Percentiles rank a stretch among this genome's conserved stretches.
phyloP scores from a whole-genome alignment of 2,888 invertebrate genomes.

The Hoplodrina ambigua region DNA sequence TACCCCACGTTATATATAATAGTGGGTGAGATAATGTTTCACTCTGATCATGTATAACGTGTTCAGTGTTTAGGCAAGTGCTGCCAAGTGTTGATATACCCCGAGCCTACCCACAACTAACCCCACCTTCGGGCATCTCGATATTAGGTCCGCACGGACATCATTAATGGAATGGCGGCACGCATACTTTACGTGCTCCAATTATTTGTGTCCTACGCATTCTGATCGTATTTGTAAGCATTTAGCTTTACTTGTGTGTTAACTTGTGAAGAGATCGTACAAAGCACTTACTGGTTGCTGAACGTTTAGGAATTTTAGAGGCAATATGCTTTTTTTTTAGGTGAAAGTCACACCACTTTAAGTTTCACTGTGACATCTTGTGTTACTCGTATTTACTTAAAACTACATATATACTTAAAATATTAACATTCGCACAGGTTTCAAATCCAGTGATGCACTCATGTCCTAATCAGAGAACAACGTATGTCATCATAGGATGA shows the following conservation, averaged over 20 bases:
- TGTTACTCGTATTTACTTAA: neutral
- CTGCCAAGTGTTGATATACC: neutral
- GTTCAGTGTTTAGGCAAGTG: constrained; percentile 1
- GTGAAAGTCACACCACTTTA: too few species aligned
- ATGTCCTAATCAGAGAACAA: neutral
- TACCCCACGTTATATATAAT: neutral
- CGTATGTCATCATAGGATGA: constrained; percentile 1
- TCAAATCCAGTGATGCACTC: neutral
- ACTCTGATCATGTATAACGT: neutral
- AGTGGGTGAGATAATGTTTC: neutral
- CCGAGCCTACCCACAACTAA: constrained; percentile 9
- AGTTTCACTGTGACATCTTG: too few species aligned
- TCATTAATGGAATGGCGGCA: constrained; percentile 63
- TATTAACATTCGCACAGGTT: neutral
- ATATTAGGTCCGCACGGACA: constrained; percentile 44
- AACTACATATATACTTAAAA: neutral
- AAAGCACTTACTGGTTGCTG: neutral
- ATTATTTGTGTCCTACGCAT: constrained; percentile 44
- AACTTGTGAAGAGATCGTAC: constrained; percentile 2
- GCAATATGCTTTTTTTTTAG: too few species aligned
- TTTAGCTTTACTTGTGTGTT: constrained; percentile 6
- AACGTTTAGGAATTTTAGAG: neutral
- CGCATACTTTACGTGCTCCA: constrained; percentile 57
- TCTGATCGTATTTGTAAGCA: constrained; percentile 30
- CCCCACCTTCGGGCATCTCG: constrained; percentile 34